Percentiles rank a stretch among this genome's conserved stretches.
Evolutionary conservation across 2,797 vertebrate genomes (phyloP).

Genomic region (Scleropages formosus): DNA sequence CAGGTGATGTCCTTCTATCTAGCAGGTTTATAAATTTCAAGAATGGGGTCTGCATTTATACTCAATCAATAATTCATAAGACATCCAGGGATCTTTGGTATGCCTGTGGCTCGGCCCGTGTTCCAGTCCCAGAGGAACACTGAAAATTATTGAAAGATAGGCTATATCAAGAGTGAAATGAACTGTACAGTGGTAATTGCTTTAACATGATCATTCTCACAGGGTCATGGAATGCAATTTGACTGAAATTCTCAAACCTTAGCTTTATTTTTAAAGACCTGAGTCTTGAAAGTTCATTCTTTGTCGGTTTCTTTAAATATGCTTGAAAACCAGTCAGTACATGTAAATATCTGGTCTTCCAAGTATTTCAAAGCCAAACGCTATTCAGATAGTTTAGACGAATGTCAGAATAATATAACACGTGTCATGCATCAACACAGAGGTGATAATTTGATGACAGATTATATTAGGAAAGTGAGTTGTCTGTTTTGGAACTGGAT

Average conservation of each 20-base stretch:
- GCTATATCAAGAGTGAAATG: background rate
- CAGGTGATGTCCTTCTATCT: background rate
- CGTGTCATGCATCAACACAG: background rate
- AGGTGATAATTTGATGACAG: too few species aligned
- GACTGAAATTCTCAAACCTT: background rate
- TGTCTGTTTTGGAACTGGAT: background rate
- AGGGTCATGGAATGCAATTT: background rate
- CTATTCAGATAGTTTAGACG: background rate
- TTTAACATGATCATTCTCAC: constrained; percentile 15
- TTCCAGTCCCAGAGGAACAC: background rate
- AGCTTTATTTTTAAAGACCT: background rate
- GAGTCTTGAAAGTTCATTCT: background rate
- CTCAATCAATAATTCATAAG: constrained; percentile 23
- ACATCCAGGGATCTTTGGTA: constrained; percentile 9
- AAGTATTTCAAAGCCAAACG: background rate
- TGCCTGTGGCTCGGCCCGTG: too few species aligned
- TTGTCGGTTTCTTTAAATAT: background rate
- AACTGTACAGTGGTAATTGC: constrained; percentile 20
- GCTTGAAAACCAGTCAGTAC: too few species aligned
- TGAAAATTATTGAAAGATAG: constrained; percentile 7
- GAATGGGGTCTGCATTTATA: constrained; percentile 18
- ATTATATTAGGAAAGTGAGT: too few species aligned
- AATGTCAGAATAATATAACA: constrained; percentile 8
- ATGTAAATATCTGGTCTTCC: background rate
- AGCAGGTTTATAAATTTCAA: background rate